A percentile compares a stretch with the other conserved stretches of the same genome.
phyloP scores from a whole-genome alignment of 1,140 invertebrate species.

The Drosophila busckii region DNA sequence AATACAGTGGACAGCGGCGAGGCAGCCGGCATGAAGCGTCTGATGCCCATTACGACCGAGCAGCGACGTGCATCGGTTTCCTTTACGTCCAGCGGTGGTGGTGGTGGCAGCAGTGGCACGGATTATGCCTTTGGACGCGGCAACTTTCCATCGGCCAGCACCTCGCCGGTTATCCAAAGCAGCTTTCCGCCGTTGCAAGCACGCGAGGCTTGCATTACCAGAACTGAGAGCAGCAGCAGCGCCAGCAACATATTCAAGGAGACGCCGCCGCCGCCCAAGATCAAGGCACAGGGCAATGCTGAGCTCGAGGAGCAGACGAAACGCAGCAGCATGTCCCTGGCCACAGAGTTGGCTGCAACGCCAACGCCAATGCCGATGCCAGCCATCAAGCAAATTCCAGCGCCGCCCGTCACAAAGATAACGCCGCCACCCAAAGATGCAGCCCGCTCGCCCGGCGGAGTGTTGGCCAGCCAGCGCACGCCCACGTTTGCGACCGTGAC shows the following conservation, averaged over 20 bases:
- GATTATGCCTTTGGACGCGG: slow-evolving; percentile 29
- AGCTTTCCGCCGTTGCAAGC: background rate
- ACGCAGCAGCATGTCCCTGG: slow-evolving; percentile 38
- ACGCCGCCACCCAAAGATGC: slow-evolving; percentile 43
- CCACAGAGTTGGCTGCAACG: slow-evolving; percentile 32
- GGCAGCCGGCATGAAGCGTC: slow-evolving; percentile 49
- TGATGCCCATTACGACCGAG: slow-evolving; percentile 58
- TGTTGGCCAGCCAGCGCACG: slow-evolving; percentile 1
- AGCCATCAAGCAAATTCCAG: no score
- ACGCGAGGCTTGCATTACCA: background rate
- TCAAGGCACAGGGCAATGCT: slow-evolving; percentile 21
- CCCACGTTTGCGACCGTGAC: background rate
- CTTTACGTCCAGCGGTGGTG: slow-evolving; percentile 59
- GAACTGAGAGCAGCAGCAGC: slow-evolving; percentile 18
- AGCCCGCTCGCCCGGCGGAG: background rate
- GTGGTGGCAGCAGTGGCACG: slow-evolving; percentile 19
- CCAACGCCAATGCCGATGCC: slow-evolving; percentile 23
- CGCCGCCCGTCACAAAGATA: slow-evolving; percentile 47
- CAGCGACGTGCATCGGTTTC: slow-evolving; percentile 79
- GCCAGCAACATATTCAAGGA: slow-evolving; percentile 1
- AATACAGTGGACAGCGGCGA: slow-evolving; percentile 82
- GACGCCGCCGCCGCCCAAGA: slow-evolving; percentile 37
- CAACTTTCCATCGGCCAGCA: slow-evolving; percentile 12
- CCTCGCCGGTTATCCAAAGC: slow-evolving; percentile 10
- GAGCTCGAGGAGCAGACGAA: slow-evolving; percentile 53